Conservation (phyloP, 2,888 invertebrate species). For the Corythucha ciliata region DNA sequence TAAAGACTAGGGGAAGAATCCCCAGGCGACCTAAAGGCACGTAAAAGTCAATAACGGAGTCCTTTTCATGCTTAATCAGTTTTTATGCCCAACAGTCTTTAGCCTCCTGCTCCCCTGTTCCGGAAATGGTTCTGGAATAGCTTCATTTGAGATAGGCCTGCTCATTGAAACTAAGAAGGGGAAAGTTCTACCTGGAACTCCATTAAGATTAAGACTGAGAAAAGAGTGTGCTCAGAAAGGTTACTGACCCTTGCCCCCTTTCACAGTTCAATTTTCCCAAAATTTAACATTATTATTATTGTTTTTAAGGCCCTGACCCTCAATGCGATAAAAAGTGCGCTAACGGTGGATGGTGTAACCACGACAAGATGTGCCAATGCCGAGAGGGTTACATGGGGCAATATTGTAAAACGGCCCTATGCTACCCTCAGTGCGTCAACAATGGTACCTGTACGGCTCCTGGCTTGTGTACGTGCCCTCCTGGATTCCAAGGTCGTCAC, state of each 20-base stretch:
- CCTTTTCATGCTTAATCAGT: no score
- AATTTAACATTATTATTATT: no score
- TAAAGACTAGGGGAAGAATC: constrained; percentile 74
- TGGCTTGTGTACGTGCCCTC: constrained; percentile 75
- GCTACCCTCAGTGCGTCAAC: constrained; percentile 88
- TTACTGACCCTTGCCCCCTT: no score
- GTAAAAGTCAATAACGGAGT: constrained; percentile 24
- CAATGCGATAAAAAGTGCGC: constrained; percentile 82
- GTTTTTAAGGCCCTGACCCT: constrained; percentile 70
- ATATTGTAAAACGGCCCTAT: constrained; percentile 78
- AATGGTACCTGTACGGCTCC: constrained; percentile 86
- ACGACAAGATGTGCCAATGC: constrained; percentile 76
- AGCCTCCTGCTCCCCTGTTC: constrained; percentile 79
- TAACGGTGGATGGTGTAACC: constrained; percentile 75
- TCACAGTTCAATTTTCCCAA: no score
- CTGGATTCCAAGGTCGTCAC: constrained; percentile 82
- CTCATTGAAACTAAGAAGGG: constrained; percentile 72
- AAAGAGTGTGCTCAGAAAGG: constrained; percentile 92
- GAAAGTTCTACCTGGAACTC: constrained; percentile 74
- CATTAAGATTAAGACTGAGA: constrained; percentile 72
- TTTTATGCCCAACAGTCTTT: no score
- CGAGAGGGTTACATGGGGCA: constrained; percentile 85
- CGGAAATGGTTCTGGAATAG: constrained; percentile 78
- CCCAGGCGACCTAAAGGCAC: constrained; percentile 77
- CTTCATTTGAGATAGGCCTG: constrained; percentile 77